A percentile compares a stretch with the other conserved stretches of the same genome.
Conservation (phyloP, 2,113 vertebrate species). For the Eptesicus fuscus region DNA sequence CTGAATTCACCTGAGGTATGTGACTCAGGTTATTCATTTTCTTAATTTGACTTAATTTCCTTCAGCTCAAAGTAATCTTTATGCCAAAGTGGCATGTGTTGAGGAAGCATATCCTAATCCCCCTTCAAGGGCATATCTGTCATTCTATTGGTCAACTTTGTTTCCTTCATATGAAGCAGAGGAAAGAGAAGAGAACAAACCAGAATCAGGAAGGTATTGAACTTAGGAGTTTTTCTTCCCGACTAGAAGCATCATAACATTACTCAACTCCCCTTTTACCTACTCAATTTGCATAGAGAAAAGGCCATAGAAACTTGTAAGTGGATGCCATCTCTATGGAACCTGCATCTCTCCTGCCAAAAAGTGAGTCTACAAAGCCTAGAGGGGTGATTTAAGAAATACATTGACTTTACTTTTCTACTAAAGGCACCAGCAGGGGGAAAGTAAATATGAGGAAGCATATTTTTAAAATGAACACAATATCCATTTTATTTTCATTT, state of each 20-base stretch:
- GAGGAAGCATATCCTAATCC: background rate
- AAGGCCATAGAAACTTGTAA: background rate
- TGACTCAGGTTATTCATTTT: background rate
- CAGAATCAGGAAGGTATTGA: background rate
- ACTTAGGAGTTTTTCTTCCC: background rate
- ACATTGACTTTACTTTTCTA: background rate
- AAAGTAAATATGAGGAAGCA: background rate
- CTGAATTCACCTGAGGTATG: background rate
- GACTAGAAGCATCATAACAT: background rate
- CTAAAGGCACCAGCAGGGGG: background rate
- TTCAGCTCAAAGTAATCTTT: background rate
- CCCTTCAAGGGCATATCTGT: background rate
- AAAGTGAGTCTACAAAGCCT: background rate
- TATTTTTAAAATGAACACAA: background rate
- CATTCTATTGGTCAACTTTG: background rate
- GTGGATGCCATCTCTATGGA: background rate
- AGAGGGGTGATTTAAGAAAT: background rate
- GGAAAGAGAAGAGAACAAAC: background rate
- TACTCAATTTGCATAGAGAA: background rate
- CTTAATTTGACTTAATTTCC: background rate
- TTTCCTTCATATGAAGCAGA: constrained; percentile 9
- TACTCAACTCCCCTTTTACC: background rate
- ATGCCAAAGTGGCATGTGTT: background rate
- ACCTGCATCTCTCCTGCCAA: background rate
- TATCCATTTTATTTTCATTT: background rate